These are phyloP conservation scores for Euura lappo DNA, from an alignment of 1,140 invertebrate genomes.

Conservation along the genomic window DNA sequence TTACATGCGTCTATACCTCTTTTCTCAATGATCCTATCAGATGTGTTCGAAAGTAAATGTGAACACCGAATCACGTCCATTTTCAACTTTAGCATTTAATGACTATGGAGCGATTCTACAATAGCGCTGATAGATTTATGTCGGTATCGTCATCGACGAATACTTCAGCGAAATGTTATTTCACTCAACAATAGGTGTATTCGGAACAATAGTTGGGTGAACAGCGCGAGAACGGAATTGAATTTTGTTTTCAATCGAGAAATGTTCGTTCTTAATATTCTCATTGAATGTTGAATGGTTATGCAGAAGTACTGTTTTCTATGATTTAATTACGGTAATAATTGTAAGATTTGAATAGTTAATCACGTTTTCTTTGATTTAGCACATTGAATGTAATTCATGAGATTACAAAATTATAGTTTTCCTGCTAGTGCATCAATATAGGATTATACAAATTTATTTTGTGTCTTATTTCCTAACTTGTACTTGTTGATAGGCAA, in stretches of 20 bases:
- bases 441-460: constrained; percentile 2
- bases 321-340: not conserved
- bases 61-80: no score
- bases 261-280: not conserved
- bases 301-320: not conserved
- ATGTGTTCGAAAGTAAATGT: no score
- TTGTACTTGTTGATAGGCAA: not conserved
- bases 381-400: not conserved
- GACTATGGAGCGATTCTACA: not conserved
- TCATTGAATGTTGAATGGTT: not conserved
- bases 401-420: constrained; percentile 4
- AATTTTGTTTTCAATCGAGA: not conserved
- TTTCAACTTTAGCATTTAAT: no score
- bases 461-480: not conserved
- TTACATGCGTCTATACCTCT: no score
- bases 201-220: not conserved
- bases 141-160: not conserved
- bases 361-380: not conserved
- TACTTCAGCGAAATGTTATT: not conserved
- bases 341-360: not conserved
- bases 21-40: no score
- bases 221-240: no score
- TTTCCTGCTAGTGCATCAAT: not conserved
- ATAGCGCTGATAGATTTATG: not conserved
- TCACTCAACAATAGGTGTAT: not conserved